Percentiles rank a stretch among this genome's conserved stretches.
Evolutionary conservation across 2,888 invertebrate genomes (phyloP).

Genomic region (Cynaeus angustus): DNA sequence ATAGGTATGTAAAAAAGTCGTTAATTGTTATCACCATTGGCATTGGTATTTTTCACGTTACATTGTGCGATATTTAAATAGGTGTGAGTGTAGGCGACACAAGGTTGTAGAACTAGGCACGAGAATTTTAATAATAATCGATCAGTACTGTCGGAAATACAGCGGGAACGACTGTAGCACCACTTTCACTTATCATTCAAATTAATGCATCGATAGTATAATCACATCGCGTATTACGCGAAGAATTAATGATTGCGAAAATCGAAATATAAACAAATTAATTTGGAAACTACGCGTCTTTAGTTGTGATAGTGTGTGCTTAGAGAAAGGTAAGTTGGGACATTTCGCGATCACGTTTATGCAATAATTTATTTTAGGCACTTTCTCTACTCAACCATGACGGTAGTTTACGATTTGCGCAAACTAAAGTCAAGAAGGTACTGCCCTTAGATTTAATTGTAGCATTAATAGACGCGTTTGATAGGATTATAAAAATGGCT

Average conservation of each 20-base stretch:
- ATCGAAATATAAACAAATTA: background rate
- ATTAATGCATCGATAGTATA: background rate
- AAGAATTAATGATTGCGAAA: background rate
- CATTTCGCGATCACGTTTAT: background rate
- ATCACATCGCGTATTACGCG: background rate
- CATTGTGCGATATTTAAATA: background rate
- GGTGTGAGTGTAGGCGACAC: background rate
- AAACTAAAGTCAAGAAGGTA: conserved; percentile 21
- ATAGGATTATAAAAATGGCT: conserved; percentile 6
- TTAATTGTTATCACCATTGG: background rate
- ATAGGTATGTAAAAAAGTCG: background rate
- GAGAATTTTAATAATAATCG: background rate
- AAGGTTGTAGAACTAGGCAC: background rate
- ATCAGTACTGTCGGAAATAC: background rate
- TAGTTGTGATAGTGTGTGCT: background rate
- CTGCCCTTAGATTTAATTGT: background rate
- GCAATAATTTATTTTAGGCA: background rate
- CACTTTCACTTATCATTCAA: background rate
- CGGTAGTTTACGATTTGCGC: conserved; percentile 3
- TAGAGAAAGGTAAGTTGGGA: background rate
- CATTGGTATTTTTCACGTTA: background rate
- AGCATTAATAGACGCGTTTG: background rate
- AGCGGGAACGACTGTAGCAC: background rate
- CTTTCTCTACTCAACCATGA: conserved; percentile 14
- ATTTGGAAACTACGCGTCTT: background rate